Base-by-base conservation (phyloP, 2,113 vertebrate genomes). In the Aphelocoma coerulescens region DNA sequence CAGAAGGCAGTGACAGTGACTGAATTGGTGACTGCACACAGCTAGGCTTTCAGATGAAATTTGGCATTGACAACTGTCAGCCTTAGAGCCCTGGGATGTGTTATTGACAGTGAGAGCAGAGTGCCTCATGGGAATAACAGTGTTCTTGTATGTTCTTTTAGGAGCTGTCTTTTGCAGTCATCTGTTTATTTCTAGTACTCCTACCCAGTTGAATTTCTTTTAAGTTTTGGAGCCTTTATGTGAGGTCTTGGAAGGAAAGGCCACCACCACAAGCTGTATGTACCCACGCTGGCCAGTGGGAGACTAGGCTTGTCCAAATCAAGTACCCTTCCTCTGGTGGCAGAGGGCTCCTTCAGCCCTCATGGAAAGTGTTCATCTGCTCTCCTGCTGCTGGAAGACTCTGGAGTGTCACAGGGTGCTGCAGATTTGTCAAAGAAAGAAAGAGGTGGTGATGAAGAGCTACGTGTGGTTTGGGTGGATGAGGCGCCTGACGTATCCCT, bases 1-100 rank as follows among this genome's bases (percentile, higher is more conserved):
- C 54, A 75, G 85, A 71, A 94, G 85, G 52, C 22, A 59, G 46
- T 62, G 73, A 26, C 27, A 4, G 78, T 57, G 68, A 16, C 46
- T 77, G 87, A 57, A 78, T 2, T 81, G 54, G 85, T 91, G 85
- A 52, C 75, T 93, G 75, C 67, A 74, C 82, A 65, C 46, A 88
- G 59, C 44, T 20, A 78, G 65, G 73, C 41, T 91, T 95, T 93
- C 76, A 75, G 69, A 89, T 92, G 68, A 75, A 72, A 88, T 93
- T 41, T 96, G 85, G 57, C 90, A 65, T 51, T 92, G 95, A 84
- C 72, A 91, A 67, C 93, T 90, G 73, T 84, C 68, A 90, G 83
- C 61, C 72, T 92, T 1, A 1, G 85, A 93, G 88, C 85, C 55
- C 61, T 48, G 59, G 67, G 55, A 71, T 15, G 5, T 57, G 37